These are phyloP conservation scores for Anthonomus grandis DNA, from an alignment of 1,140 invertebrate species.

Conservation along the genomic window DNA sequence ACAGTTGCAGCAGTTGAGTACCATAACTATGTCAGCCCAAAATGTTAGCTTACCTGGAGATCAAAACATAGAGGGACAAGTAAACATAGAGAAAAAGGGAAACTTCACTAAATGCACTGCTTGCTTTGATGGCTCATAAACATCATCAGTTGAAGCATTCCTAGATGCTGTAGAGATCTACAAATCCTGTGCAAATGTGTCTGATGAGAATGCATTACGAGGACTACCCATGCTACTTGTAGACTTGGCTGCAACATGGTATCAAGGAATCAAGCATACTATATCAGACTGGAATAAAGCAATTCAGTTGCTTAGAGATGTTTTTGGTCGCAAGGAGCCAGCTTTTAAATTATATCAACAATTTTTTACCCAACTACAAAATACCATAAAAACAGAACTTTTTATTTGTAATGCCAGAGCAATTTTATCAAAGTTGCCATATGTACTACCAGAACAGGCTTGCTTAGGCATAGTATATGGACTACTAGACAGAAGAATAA, in stretches of 20 bases:
- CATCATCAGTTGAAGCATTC: slow-evolving; percentile 7
- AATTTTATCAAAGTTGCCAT: slow-evolving; percentile 9
- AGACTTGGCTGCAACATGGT: slow-evolving; percentile 17
- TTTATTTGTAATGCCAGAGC: slow-evolving; percentile 18
- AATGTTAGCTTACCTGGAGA: no score
- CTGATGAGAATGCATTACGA: slow-evolving; percentile 7
- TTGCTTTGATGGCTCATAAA: background rate
- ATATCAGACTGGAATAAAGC: slow-evolving; percentile 6
- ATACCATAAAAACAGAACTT: slow-evolving; percentile 13
- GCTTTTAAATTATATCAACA: slow-evolving; percentile 12
- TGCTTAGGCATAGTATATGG: slow-evolving; percentile 14
- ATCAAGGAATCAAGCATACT: slow-evolving; percentile 13
- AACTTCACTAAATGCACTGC: background rate
- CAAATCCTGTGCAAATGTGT: slow-evolving; percentile 9
- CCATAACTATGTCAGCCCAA: no score
- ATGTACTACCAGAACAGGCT: background rate
- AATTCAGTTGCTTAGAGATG: slow-evolving; percentile 3
- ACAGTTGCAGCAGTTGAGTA: no score
- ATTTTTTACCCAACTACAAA: slow-evolving; percentile 10
- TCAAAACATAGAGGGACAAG: no score
- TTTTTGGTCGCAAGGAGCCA: slow-evolving; percentile 13
- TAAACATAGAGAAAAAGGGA: no score
- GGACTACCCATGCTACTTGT: slow-evolving; percentile 9
- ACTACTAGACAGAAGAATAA: slow-evolving; percentile 6
- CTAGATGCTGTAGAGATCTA: slow-evolving; percentile 13